A percentile compares a stretch with the other conserved stretches of the same genome.
phyloP scores from a whole-genome alignment of 1,140 invertebrate genomes.

The Stegodyphus dumicola region DNA sequence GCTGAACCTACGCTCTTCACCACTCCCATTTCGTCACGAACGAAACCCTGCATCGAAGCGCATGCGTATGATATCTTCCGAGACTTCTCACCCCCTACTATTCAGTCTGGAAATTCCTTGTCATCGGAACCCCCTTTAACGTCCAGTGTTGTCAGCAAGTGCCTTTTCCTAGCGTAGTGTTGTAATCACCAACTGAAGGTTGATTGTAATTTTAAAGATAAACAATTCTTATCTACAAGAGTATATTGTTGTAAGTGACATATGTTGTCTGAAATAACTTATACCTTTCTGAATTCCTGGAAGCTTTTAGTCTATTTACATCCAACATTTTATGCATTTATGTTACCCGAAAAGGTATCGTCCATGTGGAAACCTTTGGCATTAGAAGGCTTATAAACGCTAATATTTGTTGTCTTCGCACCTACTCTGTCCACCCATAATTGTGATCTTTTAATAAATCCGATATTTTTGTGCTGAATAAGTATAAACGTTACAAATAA shows the following conservation, averaged over 20 bases:
- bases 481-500: too few relatives aligned
- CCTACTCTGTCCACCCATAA: conserved; percentile 13
- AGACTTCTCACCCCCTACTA: background rate
- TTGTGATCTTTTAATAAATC: conserved; percentile 23
- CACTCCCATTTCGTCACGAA: background rate
- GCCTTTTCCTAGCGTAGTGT: conserved; percentile 43
- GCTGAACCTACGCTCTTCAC: conserved; percentile 10
- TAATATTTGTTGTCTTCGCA: too few relatives aligned
- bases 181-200: background rate
- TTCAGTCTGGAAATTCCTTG: background rate
- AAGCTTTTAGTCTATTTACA: too few relatives aligned
- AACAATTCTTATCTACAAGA: too few relatives aligned
- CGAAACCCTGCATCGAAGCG: conserved; percentile 27
- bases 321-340: too few relatives aligned
- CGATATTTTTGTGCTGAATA: conserved; percentile 25
- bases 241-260: too few relatives aligned
- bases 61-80: conserved; percentile 30
- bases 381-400: too few relatives aligned
- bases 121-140: background rate
- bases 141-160: conserved; percentile 44
- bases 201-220: too few relatives aligned
- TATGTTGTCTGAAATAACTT: too few relatives aligned
- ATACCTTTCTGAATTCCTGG: too few relatives aligned
- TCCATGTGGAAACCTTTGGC: too few relatives aligned
- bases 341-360: too few relatives aligned